phyloP scores from a whole-genome alignment of 2,888 invertebrate genomes.

The Brachylomia viminalis region DNA sequence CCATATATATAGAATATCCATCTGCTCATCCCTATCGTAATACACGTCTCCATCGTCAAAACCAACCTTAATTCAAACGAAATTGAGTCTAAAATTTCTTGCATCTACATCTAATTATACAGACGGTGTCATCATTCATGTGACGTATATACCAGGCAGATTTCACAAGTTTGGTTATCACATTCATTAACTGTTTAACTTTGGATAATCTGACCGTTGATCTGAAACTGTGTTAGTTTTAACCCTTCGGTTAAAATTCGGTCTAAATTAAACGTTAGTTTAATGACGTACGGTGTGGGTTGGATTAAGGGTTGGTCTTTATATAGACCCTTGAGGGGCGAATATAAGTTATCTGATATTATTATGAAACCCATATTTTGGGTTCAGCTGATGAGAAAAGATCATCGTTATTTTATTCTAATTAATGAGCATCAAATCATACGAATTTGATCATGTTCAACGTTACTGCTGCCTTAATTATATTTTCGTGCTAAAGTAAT shows the following conservation, averaged over 20 bases:
- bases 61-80: not conserved
- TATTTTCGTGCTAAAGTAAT: not conserved
- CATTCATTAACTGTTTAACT: constrained; percentile 64
- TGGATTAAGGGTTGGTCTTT: constrained; percentile 35
- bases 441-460: not conserved
- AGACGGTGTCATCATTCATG: constrained; percentile 35
- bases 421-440: not conserved
- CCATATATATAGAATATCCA: constrained; percentile 33
- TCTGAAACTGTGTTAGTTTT: constrained; percentile 61
- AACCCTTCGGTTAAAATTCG: constrained; percentile 57
- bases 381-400: constrained; percentile 13
- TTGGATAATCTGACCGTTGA: constrained; percentile 59
- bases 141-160: constrained; percentile 48
- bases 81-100: constrained; percentile 22
- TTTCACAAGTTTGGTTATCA: constrained; percentile 56
- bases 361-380: constrained; percentile 28
- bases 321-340: constrained; percentile 45
- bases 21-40: constrained; percentile 29
- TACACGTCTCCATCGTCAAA: constrained; percentile 7
- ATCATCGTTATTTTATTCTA: constrained; percentile 13
- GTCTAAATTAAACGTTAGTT: constrained; percentile 55
- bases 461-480: not conserved
- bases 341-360: constrained; percentile 27
- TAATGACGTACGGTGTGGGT: constrained; percentile 57
- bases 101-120: constrained; percentile 38